Evolutionary conservation across 2,888 invertebrate species (phyloP), one percentile per base, ranked within the genome.

Genomic region (Magallana nippona): DNA sequence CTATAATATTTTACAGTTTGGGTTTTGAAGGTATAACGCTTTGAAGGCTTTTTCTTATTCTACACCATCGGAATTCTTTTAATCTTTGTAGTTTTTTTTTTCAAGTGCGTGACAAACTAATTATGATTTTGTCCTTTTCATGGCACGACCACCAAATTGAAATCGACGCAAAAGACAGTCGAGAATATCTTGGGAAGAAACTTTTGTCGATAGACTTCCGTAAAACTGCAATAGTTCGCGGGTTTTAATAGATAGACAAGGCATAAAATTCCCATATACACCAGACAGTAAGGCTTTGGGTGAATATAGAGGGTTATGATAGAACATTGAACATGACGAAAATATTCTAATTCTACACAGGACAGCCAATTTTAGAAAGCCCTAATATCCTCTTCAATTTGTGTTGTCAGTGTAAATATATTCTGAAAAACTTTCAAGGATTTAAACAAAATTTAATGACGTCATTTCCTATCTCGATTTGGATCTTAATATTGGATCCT

Each of bases 261-360:
- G 63, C 63, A 63, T 63, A 63, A 63, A 63, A 63, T 63, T 63
- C 63, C 63, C 63, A 63, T 63, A 63, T 63, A 13, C 63, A 63
- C 63, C 22, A 63, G 63, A 63, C 63, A 27, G 13, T 22, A 10
- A 63, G 63, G 27, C 63, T 63, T 63, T 22, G 27, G 13, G 27
- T 22, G 27, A 27, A 22, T 22, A 27, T 15, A 63, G 27, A 63
- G 10, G 27, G 63, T 22, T 22, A 27, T 22, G 63, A 32, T 63
- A 22, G 27, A 63, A 8, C 22, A 63, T 63, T 63, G 22, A 63
- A 63, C 63, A 63, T 63, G 63, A 63, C 63, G 63, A 63, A 63
- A 22, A 44, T 27, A 63, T 22, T 63, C 63, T 63, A 63, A 63
- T 22, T 63, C 63, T 63, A 63, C 19, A 63, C 63, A 22, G 63